These are phyloP conservation scores for Sebastes hopkinsi DNA, from an alignment of 2,797 vertebrate genomes.

Conservation along the genomic window DNA sequence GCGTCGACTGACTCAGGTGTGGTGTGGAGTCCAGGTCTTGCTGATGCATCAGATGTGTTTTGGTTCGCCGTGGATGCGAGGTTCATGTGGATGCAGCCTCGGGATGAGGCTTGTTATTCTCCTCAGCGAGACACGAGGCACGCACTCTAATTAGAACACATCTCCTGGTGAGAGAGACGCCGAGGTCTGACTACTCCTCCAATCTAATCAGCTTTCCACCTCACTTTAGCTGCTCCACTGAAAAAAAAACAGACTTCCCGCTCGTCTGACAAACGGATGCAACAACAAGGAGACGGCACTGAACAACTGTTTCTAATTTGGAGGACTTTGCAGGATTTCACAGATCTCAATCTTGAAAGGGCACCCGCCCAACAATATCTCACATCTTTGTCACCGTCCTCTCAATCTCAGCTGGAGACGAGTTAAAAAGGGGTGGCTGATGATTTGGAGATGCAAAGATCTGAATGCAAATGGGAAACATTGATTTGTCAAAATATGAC, in stretches of 20 bases:
- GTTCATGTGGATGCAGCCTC: slow-evolving; percentile 55
- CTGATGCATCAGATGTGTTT: slow-evolving; percentile 58
- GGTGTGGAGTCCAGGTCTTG: slow-evolving; percentile 46
- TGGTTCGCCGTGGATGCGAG: slow-evolving; percentile 44
- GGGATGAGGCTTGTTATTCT: slow-evolving; percentile 74
- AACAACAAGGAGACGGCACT: slow-evolving; percentile 55
- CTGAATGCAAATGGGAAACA: background rate
- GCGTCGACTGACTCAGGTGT: slow-evolving; percentile 44
- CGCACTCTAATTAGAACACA: slow-evolving; percentile 76
- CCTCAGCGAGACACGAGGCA: slow-evolving; percentile 61
- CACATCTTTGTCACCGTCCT: slow-evolving; percentile 13
- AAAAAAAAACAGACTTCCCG: slow-evolving; percentile 45
- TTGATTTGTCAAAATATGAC: background rate
- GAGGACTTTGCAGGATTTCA: slow-evolving; percentile 50
- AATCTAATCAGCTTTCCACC: slow-evolving; percentile 68
- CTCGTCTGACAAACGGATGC: slow-evolving; percentile 61
- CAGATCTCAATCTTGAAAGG: slow-evolving; percentile 51
- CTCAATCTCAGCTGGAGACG: slow-evolving; percentile 30
- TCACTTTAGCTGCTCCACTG: slow-evolving; percentile 46
- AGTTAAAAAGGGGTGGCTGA: slow-evolving; percentile 31
- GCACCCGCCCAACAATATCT: slow-evolving; percentile 2
- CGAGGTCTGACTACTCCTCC: slow-evolving; percentile 60
- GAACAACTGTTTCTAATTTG: slow-evolving; percentile 62
- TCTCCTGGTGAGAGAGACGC: slow-evolving; percentile 73
- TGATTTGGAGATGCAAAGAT: slow-evolving; percentile 29